A percentile compares a stretch with the other conserved stretches of the same genome.
Conservation (phyloP, 2,797 vertebrate species). For the Sylvia borin region DNA sequence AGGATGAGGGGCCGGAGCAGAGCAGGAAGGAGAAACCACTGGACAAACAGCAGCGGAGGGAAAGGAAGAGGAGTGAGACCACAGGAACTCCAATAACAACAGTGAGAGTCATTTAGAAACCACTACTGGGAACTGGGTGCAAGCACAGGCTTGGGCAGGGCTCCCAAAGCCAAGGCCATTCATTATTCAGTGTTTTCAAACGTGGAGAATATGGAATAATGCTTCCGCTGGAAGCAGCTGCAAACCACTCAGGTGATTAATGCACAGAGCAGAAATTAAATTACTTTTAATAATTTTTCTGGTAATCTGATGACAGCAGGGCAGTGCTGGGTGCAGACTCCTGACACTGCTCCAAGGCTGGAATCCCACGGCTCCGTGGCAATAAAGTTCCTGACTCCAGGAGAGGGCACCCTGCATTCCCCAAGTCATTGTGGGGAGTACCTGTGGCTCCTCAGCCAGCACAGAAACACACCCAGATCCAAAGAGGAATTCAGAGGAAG, state of each 20-base stretch:
- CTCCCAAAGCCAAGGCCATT: not conserved
- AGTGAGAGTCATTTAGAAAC: not conserved
- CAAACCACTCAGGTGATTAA: not conserved
- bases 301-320: not conserved
- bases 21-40: not conserved
- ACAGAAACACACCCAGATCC: not conserved
- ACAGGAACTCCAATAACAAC: constrained; percentile 12
- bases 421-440: not conserved
- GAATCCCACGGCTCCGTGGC: accelerated
- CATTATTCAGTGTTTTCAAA: not conserved
- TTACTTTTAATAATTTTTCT: not conserved
- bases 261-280: not conserved
- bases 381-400: not conserved
- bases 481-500: not conserved
- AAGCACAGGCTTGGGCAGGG: not conserved
- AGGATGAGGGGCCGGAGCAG: not conserved
- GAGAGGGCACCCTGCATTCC: not conserved
- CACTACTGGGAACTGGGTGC: not conserved
- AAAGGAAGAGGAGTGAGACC: not conserved
- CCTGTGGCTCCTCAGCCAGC: not conserved
- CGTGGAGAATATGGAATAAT: not conserved
- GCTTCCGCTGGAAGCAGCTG: not conserved
- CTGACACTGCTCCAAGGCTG: not conserved
- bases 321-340: not conserved
- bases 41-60: not conserved